A percentile compares a stretch with the other conserved stretches of the same genome.
Evolutionary conservation across 2,888 invertebrate species (phyloP).

Genomic region (Oligia fasciuncula): DNA sequence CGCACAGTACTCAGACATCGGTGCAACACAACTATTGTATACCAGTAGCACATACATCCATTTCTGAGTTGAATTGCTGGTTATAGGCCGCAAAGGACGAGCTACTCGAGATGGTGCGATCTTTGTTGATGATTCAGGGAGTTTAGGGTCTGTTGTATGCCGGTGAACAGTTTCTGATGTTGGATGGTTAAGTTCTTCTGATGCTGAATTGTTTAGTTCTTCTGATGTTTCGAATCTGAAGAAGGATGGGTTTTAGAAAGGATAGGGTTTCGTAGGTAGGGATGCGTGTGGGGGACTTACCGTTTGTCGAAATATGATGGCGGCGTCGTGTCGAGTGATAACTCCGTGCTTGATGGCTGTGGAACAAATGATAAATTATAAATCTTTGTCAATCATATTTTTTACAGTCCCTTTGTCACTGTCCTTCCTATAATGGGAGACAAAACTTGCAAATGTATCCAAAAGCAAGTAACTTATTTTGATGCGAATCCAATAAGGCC

Average conservation of each 20-base stretch:
- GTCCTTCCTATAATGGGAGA: background rate
- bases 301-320: slow-evolving; percentile 82
- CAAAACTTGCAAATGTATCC: background rate
- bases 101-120: slow-evolving; percentile 18
- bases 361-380: slow-evolving; percentile 47
- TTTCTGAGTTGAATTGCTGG: slow-evolving; percentile 74
- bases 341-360: slow-evolving; percentile 81
- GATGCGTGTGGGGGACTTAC: slow-evolving; percentile 70
- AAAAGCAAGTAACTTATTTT: background rate
- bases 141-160: slow-evolving; percentile 18
- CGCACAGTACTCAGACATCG: slow-evolving; percentile 85
- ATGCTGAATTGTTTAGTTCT: slow-evolving; percentile 68
- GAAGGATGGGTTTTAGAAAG: slow-evolving; percentile 57
- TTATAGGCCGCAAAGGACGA: slow-evolving; percentile 63
- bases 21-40: slow-evolving; percentile 85
- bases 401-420: background rate
- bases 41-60: slow-evolving; percentile 86
- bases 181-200: slow-evolving; percentile 29
- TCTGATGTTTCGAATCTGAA: slow-evolving; percentile 80
- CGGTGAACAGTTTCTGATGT: slow-evolving; percentile 40
- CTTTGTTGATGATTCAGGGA: slow-evolving; percentile 9
- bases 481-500: background rate
- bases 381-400: background rate
- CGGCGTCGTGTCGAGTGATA: slow-evolving; percentile 76
- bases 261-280: slow-evolving; percentile 26